Evolutionary conservation across 2,113 vertebrate genomes (phyloP).

Genomic region (Sclerurus mexicanus): DNA sequence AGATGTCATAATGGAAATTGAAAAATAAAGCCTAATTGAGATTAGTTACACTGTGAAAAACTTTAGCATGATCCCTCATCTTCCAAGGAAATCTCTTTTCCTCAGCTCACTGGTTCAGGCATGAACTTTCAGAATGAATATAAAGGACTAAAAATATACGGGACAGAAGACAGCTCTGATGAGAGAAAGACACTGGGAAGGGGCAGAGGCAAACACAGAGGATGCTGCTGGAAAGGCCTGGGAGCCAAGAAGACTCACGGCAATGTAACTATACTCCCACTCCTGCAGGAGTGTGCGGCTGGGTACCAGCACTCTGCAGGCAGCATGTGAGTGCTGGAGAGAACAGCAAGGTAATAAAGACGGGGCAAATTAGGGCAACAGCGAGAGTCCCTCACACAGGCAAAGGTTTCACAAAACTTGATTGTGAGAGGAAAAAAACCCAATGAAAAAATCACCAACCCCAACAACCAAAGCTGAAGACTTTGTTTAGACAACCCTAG

Average conservation of each 20-base stretch:
- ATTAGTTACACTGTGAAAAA: background rate
- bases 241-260: background rate
- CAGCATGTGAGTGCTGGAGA: background rate
- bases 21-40: background rate
- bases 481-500: background rate
- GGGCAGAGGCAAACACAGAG: background rate
- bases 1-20: background rate
- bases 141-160: background rate
- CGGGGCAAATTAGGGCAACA: background rate
- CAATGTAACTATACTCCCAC: background rate
- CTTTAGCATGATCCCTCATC: background rate
- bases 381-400: background rate
- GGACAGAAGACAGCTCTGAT: background rate
- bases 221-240: background rate
- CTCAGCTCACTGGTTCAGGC: background rate
- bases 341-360: background rate
- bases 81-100: background rate
- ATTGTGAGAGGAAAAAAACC: background rate
- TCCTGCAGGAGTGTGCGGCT: background rate
- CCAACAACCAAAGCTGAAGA: background rate
- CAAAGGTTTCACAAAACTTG: background rate
- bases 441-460: background rate
- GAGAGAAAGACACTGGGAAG: background rate
- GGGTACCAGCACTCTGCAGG: background rate
- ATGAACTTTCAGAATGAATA: background rate